Evolutionary conservation across 1,140 invertebrate genomes (phyloP).

Genomic region (Papilio aristodemus): DNA sequence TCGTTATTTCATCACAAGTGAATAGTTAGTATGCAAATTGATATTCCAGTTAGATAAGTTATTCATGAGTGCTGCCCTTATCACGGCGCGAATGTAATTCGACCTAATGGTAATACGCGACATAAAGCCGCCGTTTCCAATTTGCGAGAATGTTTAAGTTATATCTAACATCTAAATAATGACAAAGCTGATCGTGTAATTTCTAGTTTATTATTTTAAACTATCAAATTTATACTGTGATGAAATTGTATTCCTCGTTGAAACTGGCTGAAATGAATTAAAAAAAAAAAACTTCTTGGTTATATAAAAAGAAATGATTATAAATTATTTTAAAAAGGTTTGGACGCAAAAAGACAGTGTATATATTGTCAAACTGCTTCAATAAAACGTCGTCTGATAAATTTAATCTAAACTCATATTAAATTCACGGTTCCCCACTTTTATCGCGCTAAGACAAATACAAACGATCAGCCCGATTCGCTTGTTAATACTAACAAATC

Average conservation of each 20-base stretch:
- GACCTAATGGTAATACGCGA: not conserved
- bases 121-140: not conserved
- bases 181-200: too few species aligned
- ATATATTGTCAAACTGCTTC: not conserved
- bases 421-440: constrained; percentile 8
- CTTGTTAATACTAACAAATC: constrained; percentile 24
- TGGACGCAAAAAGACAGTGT: too few species aligned
- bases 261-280: too few species aligned
- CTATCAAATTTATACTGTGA: too few species aligned
- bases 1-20: constrained; percentile 10
- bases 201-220: too few species aligned
- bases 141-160: not conserved
- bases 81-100: not conserved
- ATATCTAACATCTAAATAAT: too few species aligned
- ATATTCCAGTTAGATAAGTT: constrained; percentile 5
- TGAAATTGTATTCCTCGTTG: too few species aligned
- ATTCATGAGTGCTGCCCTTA: constrained; percentile 11
- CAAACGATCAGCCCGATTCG: constrained; percentile 1
- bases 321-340: too few species aligned
- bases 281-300: too few species aligned
- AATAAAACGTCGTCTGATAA: not conserved
- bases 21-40: constrained; percentile 21
- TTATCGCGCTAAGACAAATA: constrained; percentile 20
- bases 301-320: too few species aligned
- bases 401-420: constrained; percentile 20